Base-by-base conservation (phyloP, 2,113 vertebrate species). In the Pithys albifrons region DNA sequence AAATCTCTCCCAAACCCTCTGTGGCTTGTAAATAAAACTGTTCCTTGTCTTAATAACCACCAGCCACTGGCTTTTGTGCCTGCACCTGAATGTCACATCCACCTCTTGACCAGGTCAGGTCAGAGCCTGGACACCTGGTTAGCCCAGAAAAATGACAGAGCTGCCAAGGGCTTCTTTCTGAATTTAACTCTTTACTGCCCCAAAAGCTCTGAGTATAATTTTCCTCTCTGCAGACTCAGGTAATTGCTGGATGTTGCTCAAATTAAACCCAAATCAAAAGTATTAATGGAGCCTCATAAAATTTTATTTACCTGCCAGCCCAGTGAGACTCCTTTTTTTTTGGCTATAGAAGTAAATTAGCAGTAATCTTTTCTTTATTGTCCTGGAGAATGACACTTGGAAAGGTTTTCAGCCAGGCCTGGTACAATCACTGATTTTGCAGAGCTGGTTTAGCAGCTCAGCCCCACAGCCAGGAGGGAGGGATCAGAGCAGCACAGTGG, bases 311-410 rank as follows among this genome's bases (percentile, higher is more conserved):
- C 74, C 52, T 89, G 77, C 69, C 55, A 85, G 28, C 48, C 41
- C 75, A 86, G 46, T 2, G 1, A 59, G 55, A 88, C 19, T 39
- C 1, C 7, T 43, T 48, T 33, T 70, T 64, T 73, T 80, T 41
- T 72, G 25, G 78, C 67, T 48, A 7, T 41, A 45, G 65, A 55
- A 95, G 48, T 78, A 80, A 90, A 95, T 94, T 88, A 93, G 61
- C 59, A 49, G 29, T 77, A 80, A 93, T 88, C 65, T 96, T 84
- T 92, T 43, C 79, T 93, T 92, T 86, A 94, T 91, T 88, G 61
- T 77, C 72, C 77, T 78, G 79, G 71, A 96, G 90, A 95, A 84
- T 10, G 39, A 48, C 65, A 45, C 59, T 92, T 86, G 86, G 45
- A 76, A 59, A 89, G 69, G 69, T 88, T 88, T 93, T 86, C 74